Evolutionary conservation across 2,113 vertebrate species (phyloP), one percentile per base, ranked within the genome.

Genomic region (Corythaixoides concolor): DNA sequence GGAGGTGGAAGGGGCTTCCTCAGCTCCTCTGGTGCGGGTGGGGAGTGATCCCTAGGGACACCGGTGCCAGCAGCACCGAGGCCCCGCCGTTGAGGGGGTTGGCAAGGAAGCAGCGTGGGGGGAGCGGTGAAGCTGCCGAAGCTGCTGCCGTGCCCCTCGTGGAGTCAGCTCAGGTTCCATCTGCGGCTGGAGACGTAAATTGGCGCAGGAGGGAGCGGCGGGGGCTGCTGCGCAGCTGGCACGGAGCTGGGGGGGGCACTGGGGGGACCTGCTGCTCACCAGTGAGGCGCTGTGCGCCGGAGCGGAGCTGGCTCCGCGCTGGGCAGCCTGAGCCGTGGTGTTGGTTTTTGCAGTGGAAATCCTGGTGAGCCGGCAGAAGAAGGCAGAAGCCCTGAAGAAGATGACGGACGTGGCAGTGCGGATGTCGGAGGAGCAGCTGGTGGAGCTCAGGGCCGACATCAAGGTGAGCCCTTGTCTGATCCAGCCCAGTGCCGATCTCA

Each of bases 351-450:
- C 97, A 99, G 99, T 99, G 98, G 96, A 97, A 63, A 99, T 99
- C 73, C 96, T 99, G 96, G 97, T 98, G 24, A 97, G 98, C 58
- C 98, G 99, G 37, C 99, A 99, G 96, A 99, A 99, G 97, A 98
- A 96, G 96, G 99, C 99, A 0, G 99, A 99, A 85, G 98, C 98
- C 70, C 98, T 99, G 20, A 98, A 98, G 67, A 98, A 98, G 84
- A 96, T 99, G 97, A 99, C 99, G 1, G 99, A 99, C 13, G 97
- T 98, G 88, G 99, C 99, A 1, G 98, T 98, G 7, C 98, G 98
- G 20, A 99, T 99, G 99, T 99, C 99, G 16, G 99, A 99, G 97
- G 99, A 99, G 79, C 99, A 99, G 93, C 80, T 99, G 97, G 96
- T 98, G 5, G 99, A 99, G 95, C 99, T 99, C 32, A 97, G 99